Conservation (phyloP, 1,140 invertebrate species). For the Goniozus legneri region DNA sequence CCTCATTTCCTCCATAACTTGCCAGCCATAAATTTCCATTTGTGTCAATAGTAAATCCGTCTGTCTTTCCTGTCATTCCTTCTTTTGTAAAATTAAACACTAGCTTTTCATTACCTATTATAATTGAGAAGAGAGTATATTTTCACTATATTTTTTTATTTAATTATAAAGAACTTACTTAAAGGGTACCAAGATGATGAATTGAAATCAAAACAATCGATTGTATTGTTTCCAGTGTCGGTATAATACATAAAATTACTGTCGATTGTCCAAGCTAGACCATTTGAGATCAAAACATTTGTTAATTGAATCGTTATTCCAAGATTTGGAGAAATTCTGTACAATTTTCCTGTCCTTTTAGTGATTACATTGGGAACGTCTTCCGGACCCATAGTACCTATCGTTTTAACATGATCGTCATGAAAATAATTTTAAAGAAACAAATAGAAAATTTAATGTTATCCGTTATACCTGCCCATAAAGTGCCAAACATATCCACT, state of each 20-base stretch:
- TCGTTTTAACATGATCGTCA: too few relatives aligned
- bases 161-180: slow-evolving; percentile 52
- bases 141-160: slow-evolving; percentile 20
- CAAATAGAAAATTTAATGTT: too few relatives aligned
- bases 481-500: not conserved
- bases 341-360: slow-evolving; percentile 59
- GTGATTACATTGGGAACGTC: slow-evolving; percentile 38
- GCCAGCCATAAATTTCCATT: slow-evolving; percentile 63
- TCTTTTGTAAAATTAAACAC: slow-evolving; percentile 48
- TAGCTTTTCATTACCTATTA: slow-evolving; percentile 45
- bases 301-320: slow-evolving; percentile 41
- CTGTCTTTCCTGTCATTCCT: slow-evolving; percentile 53
- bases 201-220: slow-evolving; percentile 66
- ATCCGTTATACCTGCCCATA: slow-evolving; percentile 8
- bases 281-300: slow-evolving; percentile 73
- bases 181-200: slow-evolving; percentile 32
- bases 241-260: slow-evolving; percentile 74
- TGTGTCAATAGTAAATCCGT: slow-evolving; percentile 66
- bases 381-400: slow-evolving; percentile 69
- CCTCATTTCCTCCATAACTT: slow-evolving; percentile 54
- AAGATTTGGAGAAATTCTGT: slow-evolving; percentile 50
- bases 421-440: too few relatives aligned
- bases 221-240: slow-evolving; percentile 64
- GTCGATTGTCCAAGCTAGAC: slow-evolving; percentile 72
- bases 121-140: slow-evolving; percentile 5